Percentiles rank a stretch among this genome's conserved stretches.
phyloP scores from a whole-genome alignment of 2,888 invertebrate species.

The Papilio demoleus region DNA sequence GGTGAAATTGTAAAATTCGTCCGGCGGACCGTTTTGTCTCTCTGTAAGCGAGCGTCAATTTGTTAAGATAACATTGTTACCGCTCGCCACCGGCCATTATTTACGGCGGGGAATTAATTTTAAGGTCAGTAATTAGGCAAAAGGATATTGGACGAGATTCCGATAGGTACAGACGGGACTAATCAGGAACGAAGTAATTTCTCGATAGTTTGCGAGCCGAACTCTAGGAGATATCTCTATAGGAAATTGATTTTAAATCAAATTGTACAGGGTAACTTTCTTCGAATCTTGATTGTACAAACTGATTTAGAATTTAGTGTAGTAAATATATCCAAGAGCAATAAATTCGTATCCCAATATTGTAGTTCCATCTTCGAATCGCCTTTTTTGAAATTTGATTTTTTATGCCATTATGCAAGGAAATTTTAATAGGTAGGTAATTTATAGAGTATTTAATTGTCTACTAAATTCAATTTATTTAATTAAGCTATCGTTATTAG shows the following conservation, averaged over 20 bases:
- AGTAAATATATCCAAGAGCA: neutral
- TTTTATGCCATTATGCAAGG: no score
- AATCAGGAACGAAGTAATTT: slow-evolving; percentile 37
- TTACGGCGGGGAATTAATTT: slow-evolving; percentile 70
- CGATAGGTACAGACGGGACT: slow-evolving; percentile 29
- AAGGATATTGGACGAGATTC: slow-evolving; percentile 52
- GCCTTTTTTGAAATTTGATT: no score
- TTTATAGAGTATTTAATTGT: no score
- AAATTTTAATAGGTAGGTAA: no score
- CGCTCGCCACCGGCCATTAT: slow-evolving; percentile 55
- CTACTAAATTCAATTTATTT: no score
- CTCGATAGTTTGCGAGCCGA: slow-evolving; percentile 30
- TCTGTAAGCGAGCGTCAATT: slow-evolving; percentile 70
- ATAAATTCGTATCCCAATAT: no score
- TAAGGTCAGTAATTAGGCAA: slow-evolving; percentile 59
- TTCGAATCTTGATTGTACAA: neutral
- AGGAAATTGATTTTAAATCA: neutral
- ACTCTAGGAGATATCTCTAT: neutral
- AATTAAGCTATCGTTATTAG: no score
- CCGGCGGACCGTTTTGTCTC: slow-evolving; percentile 60
- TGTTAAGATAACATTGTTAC: slow-evolving; percentile 76
- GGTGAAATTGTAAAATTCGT: slow-evolving; percentile 78
- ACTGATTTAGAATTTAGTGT: neutral
- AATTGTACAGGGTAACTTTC: neutral
- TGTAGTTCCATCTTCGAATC: no score